Conservation (phyloP, 2,888 invertebrate genomes). For the Eupithecia dodoneata region DNA sequence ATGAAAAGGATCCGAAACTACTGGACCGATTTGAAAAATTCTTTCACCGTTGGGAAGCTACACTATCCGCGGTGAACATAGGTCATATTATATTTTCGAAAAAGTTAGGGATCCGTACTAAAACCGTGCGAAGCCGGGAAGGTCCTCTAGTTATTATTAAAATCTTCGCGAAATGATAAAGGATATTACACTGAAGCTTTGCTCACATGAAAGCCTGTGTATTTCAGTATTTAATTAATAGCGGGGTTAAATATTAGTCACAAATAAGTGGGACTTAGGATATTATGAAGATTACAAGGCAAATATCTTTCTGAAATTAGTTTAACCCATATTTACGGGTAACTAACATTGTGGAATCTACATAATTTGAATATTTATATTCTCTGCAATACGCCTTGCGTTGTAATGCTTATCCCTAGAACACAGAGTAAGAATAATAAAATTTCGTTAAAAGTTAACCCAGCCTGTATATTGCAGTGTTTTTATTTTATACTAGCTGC, state of each 20-base stretch:
- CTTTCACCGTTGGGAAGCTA: no score
- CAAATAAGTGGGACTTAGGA: neutral
- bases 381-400: slow-evolving; percentile 49
- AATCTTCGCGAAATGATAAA: neutral
- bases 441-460: neutral
- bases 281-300: slow-evolving; percentile 4
- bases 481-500: neutral
- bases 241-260: neutral
- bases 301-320: slow-evolving; percentile 32
- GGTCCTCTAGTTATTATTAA: no score
- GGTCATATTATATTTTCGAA: no score
- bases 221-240: neutral
- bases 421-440: slow-evolving; percentile 23
- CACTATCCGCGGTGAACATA: no score
- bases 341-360: slow-evolving; percentile 54
- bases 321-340: slow-evolving; percentile 25
- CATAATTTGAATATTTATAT: slow-evolving; percentile 59
- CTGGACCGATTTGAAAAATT: no score
- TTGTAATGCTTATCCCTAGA: slow-evolving; percentile 39
- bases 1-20: no score
- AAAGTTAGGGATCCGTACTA: no score
- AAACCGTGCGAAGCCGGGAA: no score
- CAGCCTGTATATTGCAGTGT: neutral
- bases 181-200: neutral
- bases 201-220: neutral